Base-by-base conservation (phyloP, 2,888 invertebrate genomes). In the Abrostola triplasia region DNA sequence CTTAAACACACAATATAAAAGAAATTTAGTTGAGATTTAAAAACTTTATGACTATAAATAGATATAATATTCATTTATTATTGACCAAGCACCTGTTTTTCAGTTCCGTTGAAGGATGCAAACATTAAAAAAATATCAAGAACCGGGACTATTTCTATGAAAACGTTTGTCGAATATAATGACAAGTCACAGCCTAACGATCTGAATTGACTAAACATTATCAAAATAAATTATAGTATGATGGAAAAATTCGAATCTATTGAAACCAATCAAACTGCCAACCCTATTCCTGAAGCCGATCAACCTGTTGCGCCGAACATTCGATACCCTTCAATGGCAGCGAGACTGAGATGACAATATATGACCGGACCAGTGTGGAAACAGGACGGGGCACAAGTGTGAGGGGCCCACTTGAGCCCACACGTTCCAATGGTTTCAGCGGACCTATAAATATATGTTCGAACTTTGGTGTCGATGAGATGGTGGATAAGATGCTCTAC, bases 281-380 rank as follows among this genome's bases (percentile, higher is more conserved):
- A 78, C 94, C 94, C 94, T 94, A 87, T 81, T 84, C 75, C 84
- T 82, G 87, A 89, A 92, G 84, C 90, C 94, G 90, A 94, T 94
- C 85, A 80, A 93, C 94, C 90, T 94, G 94, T 94, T 94, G 94
- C 93, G 85, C 85, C 86, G 88, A 94, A 92, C 90, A 90, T 93
- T 94, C 94, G 94, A 94, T 94, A 92, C 90, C 92, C 91, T 93
- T 92, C 93, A 92, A 93, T 93, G 94, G 92, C 84, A 88, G 87
- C 66, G 62, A 65, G 84, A 91, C 47, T 64, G 80, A 80, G 91
- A 89, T 40, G 65, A 69, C 54, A 63, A 13, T 73, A 87, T 81
- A 47, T 44, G 11, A 12, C 42, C 35, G 42, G 35, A 44, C 55
- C 44, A 41, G 44, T 5, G 84, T 66, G 71, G 10, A 83, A 92